Evolutionary conservation across 2,888 invertebrate species (phyloP), one percentile per base, ranked within the genome.

Genomic region (Stramonita haemastoma): DNA sequence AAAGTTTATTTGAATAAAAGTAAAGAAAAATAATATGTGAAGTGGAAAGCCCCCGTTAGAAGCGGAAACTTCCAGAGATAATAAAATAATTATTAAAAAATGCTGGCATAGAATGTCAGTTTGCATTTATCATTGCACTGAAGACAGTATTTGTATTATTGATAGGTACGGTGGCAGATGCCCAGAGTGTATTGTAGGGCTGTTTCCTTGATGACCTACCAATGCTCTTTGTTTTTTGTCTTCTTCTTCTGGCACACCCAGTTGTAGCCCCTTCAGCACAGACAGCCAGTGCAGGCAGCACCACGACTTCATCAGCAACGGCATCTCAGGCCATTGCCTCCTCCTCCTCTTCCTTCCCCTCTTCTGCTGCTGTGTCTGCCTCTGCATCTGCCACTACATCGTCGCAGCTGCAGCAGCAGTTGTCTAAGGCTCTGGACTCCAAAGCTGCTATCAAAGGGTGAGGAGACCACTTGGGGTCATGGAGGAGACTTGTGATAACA

Each of bases 401-500:
- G 26, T 91, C 92, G 60, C 94, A 92, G 88, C 90, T 91, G n/a
- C 93, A 93, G 87, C 91, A 92, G 77, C 93, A 93, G 85, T 90
- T 93, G 29, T 86, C 92, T n/a, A 93, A 92, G 88, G 92, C 91
- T 19, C 46, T 70, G 56, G 91, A 91, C 86, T 70, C 92, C 92
- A 29, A 93, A 88, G 79, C 89, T 83, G 46, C 83, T 32, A 90
- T 92, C 4, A 94, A 93, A 86, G 91, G 91, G 36, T 91, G 91
- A 88, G 87, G 90, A 11, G 70, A 5, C 0, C 46, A 73, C 22
- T n/a, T 73, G 73, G 73, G 73, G n/a, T 26, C 26, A 29, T 15
- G 77, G 29, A 13, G 32, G 32, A n/a, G 4, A 46, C 46, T 8
- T 46, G 46, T 46, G 46, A 46, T 46, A 46, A 46, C 2, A 8